Evolutionary conservation across 2,113 vertebrate genomes (phyloP).

Genomic region (Ellobius talpinus): DNA sequence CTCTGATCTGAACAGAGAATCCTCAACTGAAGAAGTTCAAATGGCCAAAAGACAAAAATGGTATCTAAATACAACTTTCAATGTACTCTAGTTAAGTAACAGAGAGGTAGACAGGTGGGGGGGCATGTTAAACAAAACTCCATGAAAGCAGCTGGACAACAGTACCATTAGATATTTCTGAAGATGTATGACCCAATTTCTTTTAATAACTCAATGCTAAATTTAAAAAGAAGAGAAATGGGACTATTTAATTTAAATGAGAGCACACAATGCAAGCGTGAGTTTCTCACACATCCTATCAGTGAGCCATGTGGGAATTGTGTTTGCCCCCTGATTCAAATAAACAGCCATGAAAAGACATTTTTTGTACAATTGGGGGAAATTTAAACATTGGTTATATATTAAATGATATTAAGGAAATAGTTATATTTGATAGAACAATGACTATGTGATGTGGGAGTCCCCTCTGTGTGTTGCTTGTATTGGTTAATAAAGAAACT

Average conservation of each 20-base stretch:
- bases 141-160: background rate
- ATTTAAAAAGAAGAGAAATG: background rate
- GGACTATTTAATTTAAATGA: background rate
- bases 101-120: too few relatives aligned
- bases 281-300: background rate
- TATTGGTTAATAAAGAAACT: too few relatives aligned
- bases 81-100: background rate
- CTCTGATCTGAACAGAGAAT: too few relatives aligned
- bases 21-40: too few relatives aligned
- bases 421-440: slow-evolving; percentile 1
- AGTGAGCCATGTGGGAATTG: background rate
- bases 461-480: too few relatives aligned
- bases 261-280: background rate
- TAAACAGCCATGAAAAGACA: slow-evolving; percentile 3
- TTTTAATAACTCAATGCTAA: background rate
- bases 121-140: background rate
- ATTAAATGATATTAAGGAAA: slow-evolving; percentile 18
- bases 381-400: background rate
- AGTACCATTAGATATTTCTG: background rate
- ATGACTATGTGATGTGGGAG: background rate
- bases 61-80: background rate
- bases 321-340: background rate
- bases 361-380: background rate
- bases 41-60: background rate
- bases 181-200: background rate